Evolutionary conservation across 1,140 invertebrate genomes (phyloP), one percentile per base, ranked within the genome.

Genomic region (Meloidogyne floridensis): DNA sequence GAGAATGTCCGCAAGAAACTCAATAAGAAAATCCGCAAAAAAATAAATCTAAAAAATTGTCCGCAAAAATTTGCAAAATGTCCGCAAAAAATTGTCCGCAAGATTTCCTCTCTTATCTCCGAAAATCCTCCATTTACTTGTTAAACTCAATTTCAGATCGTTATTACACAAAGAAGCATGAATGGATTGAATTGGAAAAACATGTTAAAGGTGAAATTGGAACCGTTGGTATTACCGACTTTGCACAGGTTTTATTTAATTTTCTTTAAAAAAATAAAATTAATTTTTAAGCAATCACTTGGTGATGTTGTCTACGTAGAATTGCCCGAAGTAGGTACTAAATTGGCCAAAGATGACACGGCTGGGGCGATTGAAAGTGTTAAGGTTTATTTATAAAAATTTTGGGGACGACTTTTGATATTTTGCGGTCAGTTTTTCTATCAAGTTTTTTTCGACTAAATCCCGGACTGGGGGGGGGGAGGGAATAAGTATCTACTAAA

Each of bases 331-430:
- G 91, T 93, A 42, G 94, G 93, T 47, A 92, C 92, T 47, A 87
- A 89, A 75, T 47, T 86, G 42, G 51, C 51, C 42, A 71, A 78
- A 69, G 86, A 85, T 20, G 82, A 87, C 15, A 74, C 96, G 92
- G 96, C 95, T 91, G 96, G 96, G 8, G 95, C 96, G 4, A 91
- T 98, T 77, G 97, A 98, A 91, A 98, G 96, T 91, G 96, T 98
- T 0, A 99, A 99, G 80, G 79, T 73, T 20, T 77, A n/a, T 65
- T 65, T 5, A 65, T n/a, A n/a, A n/a, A n/a, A n/a, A n/a, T 47
- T 47, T 47, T 47, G 6, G 2, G 43, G 43, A 42, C 72, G 11
- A n/a, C n/a, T n/a, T n/a, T n/a, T n/a, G n/a, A n/a, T n/a, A n/a
- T 47, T 47, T 47, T 47, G 6, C 43, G 43, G 43, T 8, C 72